These are phyloP conservation scores for Diachasmimorpha longicaudata DNA, from an alignment of 1,140 invertebrate species.

Conservation along the genomic window DNA sequence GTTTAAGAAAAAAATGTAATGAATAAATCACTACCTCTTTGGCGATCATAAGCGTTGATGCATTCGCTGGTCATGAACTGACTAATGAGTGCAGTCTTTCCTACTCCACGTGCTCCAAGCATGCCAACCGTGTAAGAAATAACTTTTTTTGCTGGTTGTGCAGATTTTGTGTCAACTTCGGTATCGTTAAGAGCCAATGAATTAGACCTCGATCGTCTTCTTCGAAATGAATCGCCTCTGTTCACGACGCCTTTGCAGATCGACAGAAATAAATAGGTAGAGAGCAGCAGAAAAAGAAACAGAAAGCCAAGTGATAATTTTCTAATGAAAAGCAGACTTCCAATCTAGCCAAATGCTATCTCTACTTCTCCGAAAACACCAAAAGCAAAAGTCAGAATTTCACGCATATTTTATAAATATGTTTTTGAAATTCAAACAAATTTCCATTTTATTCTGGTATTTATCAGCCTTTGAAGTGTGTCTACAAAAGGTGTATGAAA, in stretches of 20 bases:
- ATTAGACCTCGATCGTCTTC: constrained; percentile 79
- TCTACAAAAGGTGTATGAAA: too few species aligned
- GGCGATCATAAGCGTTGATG: constrained; percentile 89
- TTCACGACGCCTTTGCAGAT: constrained; percentile 81
- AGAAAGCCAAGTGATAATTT: too few species aligned
- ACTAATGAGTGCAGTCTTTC: constrained; percentile 87
- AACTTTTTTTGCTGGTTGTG: constrained; percentile 64
- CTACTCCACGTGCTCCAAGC: constrained; percentile 84
- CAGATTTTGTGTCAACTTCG: constrained; percentile 48
- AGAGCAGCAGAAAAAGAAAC: too few species aligned
- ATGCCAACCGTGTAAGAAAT: constrained; percentile 77
- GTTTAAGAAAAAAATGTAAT: not conserved
- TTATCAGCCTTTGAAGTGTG: too few species aligned
- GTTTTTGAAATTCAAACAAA: too few species aligned
- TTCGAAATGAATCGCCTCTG: constrained; percentile 85
- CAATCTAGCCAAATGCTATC: too few species aligned
- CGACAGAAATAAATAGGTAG: not conserved
- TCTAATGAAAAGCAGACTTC: too few species aligned
- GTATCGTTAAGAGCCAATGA: constrained; percentile 61
- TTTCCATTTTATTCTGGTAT: not conserved
- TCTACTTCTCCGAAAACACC: too few species aligned
- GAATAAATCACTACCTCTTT: constrained; percentile 67
- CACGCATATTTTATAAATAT: too few species aligned
- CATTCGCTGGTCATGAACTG: constrained; percentile 96
- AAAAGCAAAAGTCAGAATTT: too few species aligned